Evolutionary conservation across 2,888 invertebrate genomes (phyloP), one percentile per base, ranked within the genome.

Genomic region (Osedax frankpressi): DNA sequence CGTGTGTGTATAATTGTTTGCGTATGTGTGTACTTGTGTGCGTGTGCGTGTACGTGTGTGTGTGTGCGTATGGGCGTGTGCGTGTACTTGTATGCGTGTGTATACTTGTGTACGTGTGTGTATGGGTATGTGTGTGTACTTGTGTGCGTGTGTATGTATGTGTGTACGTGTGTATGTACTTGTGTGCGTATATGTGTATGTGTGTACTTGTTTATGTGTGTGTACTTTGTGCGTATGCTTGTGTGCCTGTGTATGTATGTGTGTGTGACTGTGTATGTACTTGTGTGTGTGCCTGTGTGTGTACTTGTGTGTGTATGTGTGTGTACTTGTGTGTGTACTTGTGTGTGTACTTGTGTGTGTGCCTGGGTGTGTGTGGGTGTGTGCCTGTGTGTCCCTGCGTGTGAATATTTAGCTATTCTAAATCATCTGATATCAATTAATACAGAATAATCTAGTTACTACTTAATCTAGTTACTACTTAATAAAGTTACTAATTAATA

Each of bases 241-340:
- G 1, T 68, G 68, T 14, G 2, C 24, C 3, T 68, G 19, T 68
- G 68, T 2, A 11, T 1, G 24, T 68, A 11, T 26, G 27, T 68
- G 68, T 68, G 68, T 68, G 27, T 68, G 68, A 27, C n/a, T 27
- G 27, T 68, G 27, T 68, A 26, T 68, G 27, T 68, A 26, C 28
- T n/a, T 68, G 27, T 68, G 27, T 68, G 27, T 68, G 27, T 68
- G 27, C 28, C n/a, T 68, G 27, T 68, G 27, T 68, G 27, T 68
- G 27, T 68, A 26, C 28, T n/a, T 68, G 68, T 68, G 68, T 68
- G 69, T 69, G 69, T 69, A n/a, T 69, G n/a, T 69, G 69, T 69
- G 14, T 28, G 69, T 69, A 28, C 30, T 25, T 27, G 29, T 28
- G 29, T 69, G 3, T 28, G 29, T 69, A 28, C 30, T 3, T 28